Conservation (phyloP, 2,888 invertebrate genomes). For the Minunthozetes semirufus region DNA sequence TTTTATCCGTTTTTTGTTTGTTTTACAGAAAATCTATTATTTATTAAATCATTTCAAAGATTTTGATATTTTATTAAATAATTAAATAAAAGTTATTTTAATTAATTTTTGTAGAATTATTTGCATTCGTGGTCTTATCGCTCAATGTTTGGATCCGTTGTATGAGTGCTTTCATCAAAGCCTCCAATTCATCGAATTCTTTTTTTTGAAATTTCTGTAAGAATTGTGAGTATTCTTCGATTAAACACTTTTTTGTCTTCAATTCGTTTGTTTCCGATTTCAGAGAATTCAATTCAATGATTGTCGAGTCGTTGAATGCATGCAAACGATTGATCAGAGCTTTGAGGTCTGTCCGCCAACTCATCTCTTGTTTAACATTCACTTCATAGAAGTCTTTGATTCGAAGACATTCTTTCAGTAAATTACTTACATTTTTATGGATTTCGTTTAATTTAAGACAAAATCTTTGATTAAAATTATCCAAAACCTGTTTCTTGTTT, state of each 20-base stretch:
- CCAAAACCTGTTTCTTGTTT: not conserved
- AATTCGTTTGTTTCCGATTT: not conserved
- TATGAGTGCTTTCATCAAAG: not conserved
- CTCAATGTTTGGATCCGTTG: not conserved
- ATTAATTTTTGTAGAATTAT: not conserved
- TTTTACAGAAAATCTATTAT: no score
- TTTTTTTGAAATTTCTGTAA: not conserved
- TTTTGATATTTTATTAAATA: not conserved
- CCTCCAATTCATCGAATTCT: not conserved
- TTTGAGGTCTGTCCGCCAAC: not conserved
- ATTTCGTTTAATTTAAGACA: not conserved
- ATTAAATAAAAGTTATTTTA: not conserved
- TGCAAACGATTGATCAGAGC: not conserved
- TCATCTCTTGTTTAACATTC: slow-evolving; percentile 13
- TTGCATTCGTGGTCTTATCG: no score
- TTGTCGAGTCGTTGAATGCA: no score
- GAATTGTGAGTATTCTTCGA: not conserved
- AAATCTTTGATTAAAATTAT: not conserved
- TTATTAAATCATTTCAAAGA: no score
- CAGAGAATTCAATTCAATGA: not conserved
- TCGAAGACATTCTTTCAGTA: slow-evolving; percentile 9
- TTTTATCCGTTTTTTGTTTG: not conserved
- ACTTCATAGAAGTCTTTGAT: slow-evolving; percentile 7
- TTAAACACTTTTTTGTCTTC: not conserved
- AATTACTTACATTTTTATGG: not conserved